These are phyloP conservation scores for Mystacides longicornis DNA, from an alignment of 2,888 invertebrate species.

Conservation along the genomic window DNA sequence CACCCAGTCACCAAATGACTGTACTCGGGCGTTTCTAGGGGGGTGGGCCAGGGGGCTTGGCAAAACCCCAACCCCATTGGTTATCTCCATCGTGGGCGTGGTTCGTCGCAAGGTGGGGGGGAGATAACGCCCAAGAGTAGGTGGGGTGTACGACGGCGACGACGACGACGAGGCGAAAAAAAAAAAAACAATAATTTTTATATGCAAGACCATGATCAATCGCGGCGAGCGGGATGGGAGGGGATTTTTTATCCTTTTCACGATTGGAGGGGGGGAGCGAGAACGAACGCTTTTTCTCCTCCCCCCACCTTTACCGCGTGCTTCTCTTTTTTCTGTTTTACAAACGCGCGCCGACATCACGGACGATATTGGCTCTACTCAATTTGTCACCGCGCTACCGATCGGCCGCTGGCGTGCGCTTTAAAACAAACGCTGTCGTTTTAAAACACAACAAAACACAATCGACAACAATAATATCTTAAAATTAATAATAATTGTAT, in stretches of 20 bases:
- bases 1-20: not conserved
- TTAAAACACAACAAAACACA: no score
- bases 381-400: slow-evolving; percentile 48
- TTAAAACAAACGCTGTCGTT: no score
- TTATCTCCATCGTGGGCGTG: slow-evolving; percentile 13
- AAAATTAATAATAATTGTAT: no score
- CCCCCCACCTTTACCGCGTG: slow-evolving; percentile 39
- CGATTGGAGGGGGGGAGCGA: slow-evolving; percentile 36
- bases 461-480: no score
- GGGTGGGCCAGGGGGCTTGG: slow-evolving; percentile 14
- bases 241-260: slow-evolving; percentile 18
- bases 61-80: slow-evolving; percentile 17
- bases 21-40: slow-evolving; percentile 1
- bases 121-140: slow-evolving; percentile 20
- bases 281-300: slow-evolving; percentile 32
- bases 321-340: slow-evolving; percentile 23
- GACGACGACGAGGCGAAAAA: no score
- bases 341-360: slow-evolving; percentile 23
- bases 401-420: slow-evolving; percentile 29
- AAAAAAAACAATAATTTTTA: slow-evolving; percentile 24
- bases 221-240: slow-evolving; percentile 19
- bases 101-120: slow-evolving; percentile 18
- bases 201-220: slow-evolving; percentile 25
- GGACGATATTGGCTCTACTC: slow-evolving; percentile 33
- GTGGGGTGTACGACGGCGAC: no score